These are phyloP conservation scores for Aphis craccivora DNA, from an alignment of 1,140 invertebrate genomes.

Conservation along the genomic window DNA sequence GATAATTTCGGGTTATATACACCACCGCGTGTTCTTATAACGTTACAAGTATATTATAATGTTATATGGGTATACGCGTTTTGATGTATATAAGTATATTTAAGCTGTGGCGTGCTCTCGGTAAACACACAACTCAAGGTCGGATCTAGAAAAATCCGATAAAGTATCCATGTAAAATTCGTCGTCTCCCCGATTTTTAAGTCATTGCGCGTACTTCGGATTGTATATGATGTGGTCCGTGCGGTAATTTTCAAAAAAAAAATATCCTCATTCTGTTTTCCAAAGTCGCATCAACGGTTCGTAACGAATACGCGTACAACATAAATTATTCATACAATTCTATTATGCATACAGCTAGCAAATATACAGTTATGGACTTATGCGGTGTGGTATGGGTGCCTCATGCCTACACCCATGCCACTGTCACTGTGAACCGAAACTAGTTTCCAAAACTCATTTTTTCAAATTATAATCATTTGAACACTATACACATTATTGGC, in stretches of 20 bases:
- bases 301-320: background rate
- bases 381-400: background rate
- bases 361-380: background rate
- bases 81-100: background rate
- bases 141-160: background rate
- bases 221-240: background rate
- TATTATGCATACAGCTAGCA: background rate
- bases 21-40: background rate
- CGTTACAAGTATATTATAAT: background rate
- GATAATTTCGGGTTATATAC: constrained; percentile 30
- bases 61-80: background rate
- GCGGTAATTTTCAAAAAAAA: background rate
- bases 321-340: constrained; percentile 1
- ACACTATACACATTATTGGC: background rate
- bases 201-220: background rate
- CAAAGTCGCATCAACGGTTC: background rate
- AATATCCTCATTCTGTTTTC: background rate
- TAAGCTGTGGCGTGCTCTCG: background rate
- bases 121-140: background rate
- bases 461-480: background rate
- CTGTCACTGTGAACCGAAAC: background rate
- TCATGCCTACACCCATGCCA: background rate
- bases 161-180: background rate
- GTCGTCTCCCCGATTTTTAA: background rate
- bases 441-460: background rate